Conservation (phyloP, 30 jellyfish, hydroid and myxozoan genomes). For the Morbakka virulenta region DNA sequence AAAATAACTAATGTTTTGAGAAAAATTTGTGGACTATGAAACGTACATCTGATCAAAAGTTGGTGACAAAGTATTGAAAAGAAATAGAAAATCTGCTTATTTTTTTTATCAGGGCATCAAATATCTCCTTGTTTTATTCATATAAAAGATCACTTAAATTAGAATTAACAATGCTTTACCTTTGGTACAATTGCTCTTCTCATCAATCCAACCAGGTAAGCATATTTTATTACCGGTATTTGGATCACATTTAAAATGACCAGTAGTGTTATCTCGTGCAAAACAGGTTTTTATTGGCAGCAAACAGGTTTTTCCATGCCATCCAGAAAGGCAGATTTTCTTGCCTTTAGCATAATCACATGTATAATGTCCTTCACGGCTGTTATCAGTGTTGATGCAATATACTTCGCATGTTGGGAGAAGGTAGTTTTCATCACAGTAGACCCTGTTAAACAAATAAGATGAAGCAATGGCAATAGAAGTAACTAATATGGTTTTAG, state of each 20-base stretch:
- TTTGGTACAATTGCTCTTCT: conserved; percentile 28
- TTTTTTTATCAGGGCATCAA: no score
- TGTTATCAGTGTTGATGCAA: conserved; percentile 36
- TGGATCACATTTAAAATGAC: conserved; percentile 58
- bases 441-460: conserved; percentile 29
- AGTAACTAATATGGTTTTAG: no score
- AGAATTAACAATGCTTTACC: no score
- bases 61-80: no score
- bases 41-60: no score
- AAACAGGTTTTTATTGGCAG: conserved; percentile 17
- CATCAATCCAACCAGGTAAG: conserved; percentile 69
- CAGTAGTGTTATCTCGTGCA: conserved; percentile 38
- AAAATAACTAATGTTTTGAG: no score
- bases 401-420: conserved; percentile 58
- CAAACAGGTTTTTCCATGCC: conserved; percentile 59
- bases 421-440: conserved; percentile 45
- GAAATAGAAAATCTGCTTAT: no score
- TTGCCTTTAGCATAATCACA: conserved; percentile 66
- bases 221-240: conserved; percentile 59
- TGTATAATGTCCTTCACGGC: conserved; percentile 38
- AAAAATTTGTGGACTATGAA: no score
- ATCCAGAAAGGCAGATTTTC: conserved; percentile 60
- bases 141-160: no score
- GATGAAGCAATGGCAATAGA: neutral
- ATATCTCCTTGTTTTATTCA: no score